Evolutionary conservation across 2,113 vertebrate species (phyloP).

Genomic region (Pipra filicauda): DNA sequence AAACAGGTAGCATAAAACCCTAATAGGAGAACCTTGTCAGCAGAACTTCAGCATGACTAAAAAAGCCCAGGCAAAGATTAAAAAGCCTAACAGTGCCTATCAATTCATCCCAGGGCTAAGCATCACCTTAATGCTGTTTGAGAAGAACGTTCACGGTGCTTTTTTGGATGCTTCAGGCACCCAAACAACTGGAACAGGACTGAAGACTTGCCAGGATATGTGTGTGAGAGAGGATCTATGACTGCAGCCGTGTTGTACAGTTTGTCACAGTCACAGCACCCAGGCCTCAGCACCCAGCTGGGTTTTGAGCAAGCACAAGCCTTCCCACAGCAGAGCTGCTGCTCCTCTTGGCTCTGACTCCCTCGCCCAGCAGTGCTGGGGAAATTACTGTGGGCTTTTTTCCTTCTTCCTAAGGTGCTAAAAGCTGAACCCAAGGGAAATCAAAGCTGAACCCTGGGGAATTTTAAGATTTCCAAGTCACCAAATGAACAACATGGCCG

Average conservation of each 20-base stretch:
- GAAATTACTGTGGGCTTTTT: background rate
- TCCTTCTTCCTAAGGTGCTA: background rate
- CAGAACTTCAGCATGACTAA: slow-evolving; percentile 25
- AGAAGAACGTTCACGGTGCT: background rate
- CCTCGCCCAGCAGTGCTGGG: background rate
- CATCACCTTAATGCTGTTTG: background rate
- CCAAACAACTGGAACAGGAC: background rate
- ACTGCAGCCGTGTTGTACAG: rapidly evolving
- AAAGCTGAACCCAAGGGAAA: slow-evolving; percentile 4
- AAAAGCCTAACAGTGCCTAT: slow-evolving; percentile 27
- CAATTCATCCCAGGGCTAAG: slow-evolving; percentile 5
- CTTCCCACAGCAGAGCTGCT: background rate
- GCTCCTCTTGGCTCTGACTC: background rate
- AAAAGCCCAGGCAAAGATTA: slow-evolving; percentile 35
- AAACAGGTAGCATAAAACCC: slow-evolving; percentile 32
- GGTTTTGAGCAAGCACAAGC: background rate
- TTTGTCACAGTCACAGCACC: background rate
- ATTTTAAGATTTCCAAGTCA: background rate
- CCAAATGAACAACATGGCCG: background rate
- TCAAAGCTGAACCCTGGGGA: background rate
- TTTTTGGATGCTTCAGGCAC: background rate
- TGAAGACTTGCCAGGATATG: background rate
- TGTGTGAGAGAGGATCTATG: background rate
- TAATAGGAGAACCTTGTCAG: slow-evolving; percentile 42
- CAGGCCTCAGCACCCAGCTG: background rate